phyloP scores from a whole-genome alignment of 2,888 invertebrate genomes.

The Galeruca laticollis region DNA sequence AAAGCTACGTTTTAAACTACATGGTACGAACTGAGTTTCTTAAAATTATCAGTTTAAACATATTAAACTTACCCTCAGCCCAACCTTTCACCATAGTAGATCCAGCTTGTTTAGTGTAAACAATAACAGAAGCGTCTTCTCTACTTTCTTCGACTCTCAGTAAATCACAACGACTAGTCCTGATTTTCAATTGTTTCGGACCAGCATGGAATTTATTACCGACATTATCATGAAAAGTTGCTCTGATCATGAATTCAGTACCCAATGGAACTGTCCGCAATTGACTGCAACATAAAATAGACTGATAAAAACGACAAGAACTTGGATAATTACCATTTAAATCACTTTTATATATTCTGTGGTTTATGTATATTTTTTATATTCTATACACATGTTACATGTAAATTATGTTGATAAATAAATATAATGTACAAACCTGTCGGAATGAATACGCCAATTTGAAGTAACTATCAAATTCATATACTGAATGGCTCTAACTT shows the following conservation, averaged over 20 bases:
- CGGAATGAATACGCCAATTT: constrained; percentile 59
- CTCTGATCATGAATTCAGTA: constrained; percentile 64
- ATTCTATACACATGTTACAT: too few relatives aligned
- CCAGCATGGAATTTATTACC: constrained; percentile 70
- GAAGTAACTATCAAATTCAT: constrained; percentile 64
- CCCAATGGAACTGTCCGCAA: constrained; percentile 68
- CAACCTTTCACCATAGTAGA: constrained; percentile 69
- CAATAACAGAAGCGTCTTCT: constrained; percentile 67
- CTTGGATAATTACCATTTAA: too few relatives aligned
- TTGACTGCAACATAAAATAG: constrained; percentile 38
- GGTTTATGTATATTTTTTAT: too few relatives aligned
- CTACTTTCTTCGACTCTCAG: constrained; percentile 63
- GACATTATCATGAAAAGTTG: constrained; percentile 71
- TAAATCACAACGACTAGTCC: constrained; percentile 68
- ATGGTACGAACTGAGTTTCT: too few relatives aligned
- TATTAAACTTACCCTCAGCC: constrained; percentile 58
- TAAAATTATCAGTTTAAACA: too few relatives aligned
- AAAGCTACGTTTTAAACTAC: too few relatives aligned
- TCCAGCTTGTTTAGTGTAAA: constrained; percentile 67
- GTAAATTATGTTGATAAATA: too few relatives aligned
- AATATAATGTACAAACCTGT: constrained; percentile 20
- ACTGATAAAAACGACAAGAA: too few relatives aligned
- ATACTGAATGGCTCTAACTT: constrained; percentile 68
- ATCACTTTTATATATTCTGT: too few relatives aligned
- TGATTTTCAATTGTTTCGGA: constrained; percentile 66